A percentile compares a stretch with the other conserved stretches of the same genome.
Conservation (phyloP, 2,888 invertebrate genomes). For the Metopia argyrocephala region DNA sequence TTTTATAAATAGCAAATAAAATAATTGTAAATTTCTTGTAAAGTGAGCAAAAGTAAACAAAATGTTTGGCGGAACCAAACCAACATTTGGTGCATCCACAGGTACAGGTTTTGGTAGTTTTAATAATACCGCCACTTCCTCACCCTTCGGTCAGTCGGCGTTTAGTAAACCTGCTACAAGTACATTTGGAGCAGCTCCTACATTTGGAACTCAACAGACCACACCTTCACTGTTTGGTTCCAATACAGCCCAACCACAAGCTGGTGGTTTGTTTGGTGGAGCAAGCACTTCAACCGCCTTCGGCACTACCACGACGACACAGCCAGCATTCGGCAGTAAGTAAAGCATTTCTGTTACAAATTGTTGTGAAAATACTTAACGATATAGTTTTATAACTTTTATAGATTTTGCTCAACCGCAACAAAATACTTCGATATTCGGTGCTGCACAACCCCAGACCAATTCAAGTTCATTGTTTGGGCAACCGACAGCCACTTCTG, state of each 20-base stretch:
- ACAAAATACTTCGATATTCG: conserved; percentile 82
- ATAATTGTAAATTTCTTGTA: background rate
- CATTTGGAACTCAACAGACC: conserved; percentile 82
- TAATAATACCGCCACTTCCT: conserved; percentile 73
- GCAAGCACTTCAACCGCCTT: conserved; percentile 83
- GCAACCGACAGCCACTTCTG: conserved; percentile 80
- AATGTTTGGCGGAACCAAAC: conserved; percentile 77
- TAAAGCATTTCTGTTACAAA: background rate
- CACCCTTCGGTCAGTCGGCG: conserved; percentile 79
- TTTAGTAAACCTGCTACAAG: conserved; percentile 82
- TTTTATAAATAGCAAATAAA: background rate
- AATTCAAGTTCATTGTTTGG: conserved; percentile 83
- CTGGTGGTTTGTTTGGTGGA: conserved; percentile 80
- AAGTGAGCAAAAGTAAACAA: conserved; percentile 31
- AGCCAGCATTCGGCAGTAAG: conserved; percentile 77
- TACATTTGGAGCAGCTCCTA: conserved; percentile 84
- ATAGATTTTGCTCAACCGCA: conserved; percentile 77
- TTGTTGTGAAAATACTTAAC: background rate
- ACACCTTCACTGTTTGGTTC: conserved; percentile 81
- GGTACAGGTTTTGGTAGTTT: conserved; percentile 75
- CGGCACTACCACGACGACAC: conserved; percentile 81
- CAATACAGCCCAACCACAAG: conserved; percentile 79
- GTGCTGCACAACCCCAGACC: conserved; percentile 78
- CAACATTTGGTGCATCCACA: conserved; percentile 79
- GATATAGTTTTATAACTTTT: background rate